A percentile compares a stretch with the other conserved stretches of the same genome.
These are phyloP conservation scores for Trichonephila clavata DNA, from an alignment of 1,140 invertebrate species.

Conservation along the genomic window DNA sequence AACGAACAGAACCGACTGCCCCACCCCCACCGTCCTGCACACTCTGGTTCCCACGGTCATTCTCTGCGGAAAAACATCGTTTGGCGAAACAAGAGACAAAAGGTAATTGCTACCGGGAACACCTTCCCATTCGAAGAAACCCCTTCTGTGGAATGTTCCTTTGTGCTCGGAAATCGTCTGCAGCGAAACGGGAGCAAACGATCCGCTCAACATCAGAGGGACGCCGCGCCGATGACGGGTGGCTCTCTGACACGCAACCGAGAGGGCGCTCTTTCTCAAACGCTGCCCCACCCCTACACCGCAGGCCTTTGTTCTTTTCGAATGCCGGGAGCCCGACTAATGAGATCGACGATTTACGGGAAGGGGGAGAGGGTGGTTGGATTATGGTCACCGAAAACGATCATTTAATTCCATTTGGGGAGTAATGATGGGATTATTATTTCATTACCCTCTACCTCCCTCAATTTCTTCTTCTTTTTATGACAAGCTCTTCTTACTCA, in stretches of 20 bases:
- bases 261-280: background rate
- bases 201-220: constrained; percentile 17
- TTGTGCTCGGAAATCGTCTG: constrained; percentile 12
- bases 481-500: too few relatives aligned
- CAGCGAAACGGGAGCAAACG: constrained; percentile 39
- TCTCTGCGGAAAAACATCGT: constrained; percentile 1
- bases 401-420: background rate
- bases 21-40: background rate
- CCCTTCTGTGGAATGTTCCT: constrained; percentile 33
- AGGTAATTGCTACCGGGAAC: constrained; percentile 25
- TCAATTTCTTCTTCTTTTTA: background rate
- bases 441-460: background rate
- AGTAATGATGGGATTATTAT: background rate
- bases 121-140: background rate
- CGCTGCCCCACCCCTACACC: constrained; percentile 8
- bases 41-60: constrained; percentile 18
- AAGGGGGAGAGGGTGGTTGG: background rate
- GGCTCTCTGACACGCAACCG: constrained; percentile 32
- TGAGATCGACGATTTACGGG: constrained; percentile 22
- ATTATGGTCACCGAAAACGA: constrained; percentile 16
- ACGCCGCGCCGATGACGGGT: constrained; percentile 40
- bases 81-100: constrained; percentile 7
- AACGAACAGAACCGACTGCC: background rate
- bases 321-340: background rate
- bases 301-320: constrained; percentile 6